A percentile compares a stretch with the other conserved stretches of the same genome.
phyloP scores from a whole-genome alignment of 2,797 vertebrate genomes.

The Nasua narica region DNA sequence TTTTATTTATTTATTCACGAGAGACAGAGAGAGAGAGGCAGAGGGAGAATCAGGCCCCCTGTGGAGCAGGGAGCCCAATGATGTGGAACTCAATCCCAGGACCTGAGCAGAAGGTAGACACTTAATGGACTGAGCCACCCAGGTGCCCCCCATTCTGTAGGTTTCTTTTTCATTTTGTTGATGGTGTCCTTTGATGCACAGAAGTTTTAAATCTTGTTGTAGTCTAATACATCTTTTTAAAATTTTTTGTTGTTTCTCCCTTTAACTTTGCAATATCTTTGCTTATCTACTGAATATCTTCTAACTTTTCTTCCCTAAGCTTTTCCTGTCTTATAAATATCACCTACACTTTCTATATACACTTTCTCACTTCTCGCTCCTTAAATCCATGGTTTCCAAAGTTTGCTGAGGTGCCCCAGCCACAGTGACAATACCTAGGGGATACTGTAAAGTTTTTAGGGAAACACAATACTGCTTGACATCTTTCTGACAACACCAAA shows the following conservation, averaged over 20 bases:
- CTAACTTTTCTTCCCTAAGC: background rate
- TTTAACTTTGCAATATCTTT: background rate
- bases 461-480: background rate
- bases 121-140: no score
- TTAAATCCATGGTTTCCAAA: background rate
- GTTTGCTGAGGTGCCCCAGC: background rate
- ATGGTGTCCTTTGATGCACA: background rate
- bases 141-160: no score
- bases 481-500: background rate
- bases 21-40: no score
- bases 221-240: background rate
- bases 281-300: background rate
- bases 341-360: background rate
- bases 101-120: no score
- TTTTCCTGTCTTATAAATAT: background rate
- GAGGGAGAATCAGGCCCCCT: no score
- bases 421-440: background rate
- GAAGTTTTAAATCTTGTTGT: background rate
- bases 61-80: no score
- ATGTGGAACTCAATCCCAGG: no score
- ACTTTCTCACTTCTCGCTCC: background rate
- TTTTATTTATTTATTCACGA: no score
- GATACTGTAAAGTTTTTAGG: background rate
- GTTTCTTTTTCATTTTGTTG: background rate
- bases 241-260: background rate